phyloP scores from a whole-genome alignment of 2,797 vertebrate species.

The Eulemur mongoz region DNA sequence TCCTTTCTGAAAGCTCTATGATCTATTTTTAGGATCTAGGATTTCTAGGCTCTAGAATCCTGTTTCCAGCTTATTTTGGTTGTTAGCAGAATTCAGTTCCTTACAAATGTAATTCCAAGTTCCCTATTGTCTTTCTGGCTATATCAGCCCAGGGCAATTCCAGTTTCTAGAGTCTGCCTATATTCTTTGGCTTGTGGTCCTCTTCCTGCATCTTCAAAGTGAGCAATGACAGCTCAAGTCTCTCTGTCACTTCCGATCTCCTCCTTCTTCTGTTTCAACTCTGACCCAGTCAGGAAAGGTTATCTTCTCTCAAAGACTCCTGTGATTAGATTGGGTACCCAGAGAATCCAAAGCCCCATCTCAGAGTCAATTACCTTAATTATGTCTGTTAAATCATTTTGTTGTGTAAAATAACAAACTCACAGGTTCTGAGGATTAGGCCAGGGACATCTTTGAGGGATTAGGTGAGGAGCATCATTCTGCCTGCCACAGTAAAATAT shows the following conservation, averaged over 20 bases:
- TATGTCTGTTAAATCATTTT: neutral
- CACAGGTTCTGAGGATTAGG: neutral
- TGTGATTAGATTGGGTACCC: neutral
- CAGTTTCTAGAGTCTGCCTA: neutral
- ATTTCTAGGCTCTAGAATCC: neutral
- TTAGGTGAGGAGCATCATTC: neutral
- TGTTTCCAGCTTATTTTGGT: neutral
- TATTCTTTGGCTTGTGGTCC: neutral
- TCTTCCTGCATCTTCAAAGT: neutral
- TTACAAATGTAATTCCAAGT: neutral
- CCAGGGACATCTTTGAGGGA: neutral
- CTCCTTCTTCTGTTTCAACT: neutral
- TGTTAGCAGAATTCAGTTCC: neutral
- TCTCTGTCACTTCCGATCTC: neutral
- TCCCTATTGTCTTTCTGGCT: neutral
- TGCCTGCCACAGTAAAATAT: neutral
- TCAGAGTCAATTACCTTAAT: neutral
- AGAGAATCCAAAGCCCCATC: neutral
- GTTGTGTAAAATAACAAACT: neutral
- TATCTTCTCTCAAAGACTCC: neutral
- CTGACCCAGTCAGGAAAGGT: neutral
- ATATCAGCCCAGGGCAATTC: neutral
- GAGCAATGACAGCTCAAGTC: neutral
- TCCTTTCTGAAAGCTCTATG: neutral
- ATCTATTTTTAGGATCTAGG: neutral